Evolutionary conservation across 2,797 vertebrate genomes (phyloP).

Genomic region (Allenopithecus nigroviridis): DNA sequence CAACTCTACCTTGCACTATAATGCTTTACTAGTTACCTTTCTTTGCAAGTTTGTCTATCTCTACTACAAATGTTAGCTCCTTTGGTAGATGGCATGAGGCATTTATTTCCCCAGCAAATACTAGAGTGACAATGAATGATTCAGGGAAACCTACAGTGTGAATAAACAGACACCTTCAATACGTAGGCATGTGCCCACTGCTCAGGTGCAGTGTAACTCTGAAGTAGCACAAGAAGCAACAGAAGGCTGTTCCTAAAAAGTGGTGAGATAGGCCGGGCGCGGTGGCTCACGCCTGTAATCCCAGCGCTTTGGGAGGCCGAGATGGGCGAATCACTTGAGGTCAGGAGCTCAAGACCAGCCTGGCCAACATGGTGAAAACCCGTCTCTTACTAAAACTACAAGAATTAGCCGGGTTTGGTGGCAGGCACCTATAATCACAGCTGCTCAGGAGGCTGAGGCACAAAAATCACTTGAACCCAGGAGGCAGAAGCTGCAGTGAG

Average conservation of each 20-base stretch:
- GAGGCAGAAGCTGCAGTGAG: background rate
- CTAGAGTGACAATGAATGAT: background rate
- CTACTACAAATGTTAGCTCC: background rate
- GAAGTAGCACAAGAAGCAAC: background rate
- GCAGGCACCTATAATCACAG: background rate
- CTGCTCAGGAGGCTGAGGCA: background rate
- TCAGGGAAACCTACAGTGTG: background rate
- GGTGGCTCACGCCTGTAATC: background rate
- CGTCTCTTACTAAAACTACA: background rate
- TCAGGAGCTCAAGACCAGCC: background rate
- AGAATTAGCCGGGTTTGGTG: background rate
- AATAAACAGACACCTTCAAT: background rate
- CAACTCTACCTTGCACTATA: too few species aligned
- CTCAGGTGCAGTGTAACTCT: background rate
- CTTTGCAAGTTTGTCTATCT: background rate
- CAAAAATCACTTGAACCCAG: background rate
- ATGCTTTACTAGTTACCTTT: background rate
- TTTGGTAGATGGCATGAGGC: background rate
- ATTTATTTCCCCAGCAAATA: background rate
- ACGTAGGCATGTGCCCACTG: background rate
- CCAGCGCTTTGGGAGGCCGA: background rate
- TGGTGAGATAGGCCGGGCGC: fast-evolving
- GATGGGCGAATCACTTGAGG: background rate
- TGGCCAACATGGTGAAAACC: background rate
- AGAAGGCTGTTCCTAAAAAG: background rate